Evolutionary conservation across 2,113 vertebrate genomes (phyloP).

Genomic region (Pterocles burchelli): DNA sequence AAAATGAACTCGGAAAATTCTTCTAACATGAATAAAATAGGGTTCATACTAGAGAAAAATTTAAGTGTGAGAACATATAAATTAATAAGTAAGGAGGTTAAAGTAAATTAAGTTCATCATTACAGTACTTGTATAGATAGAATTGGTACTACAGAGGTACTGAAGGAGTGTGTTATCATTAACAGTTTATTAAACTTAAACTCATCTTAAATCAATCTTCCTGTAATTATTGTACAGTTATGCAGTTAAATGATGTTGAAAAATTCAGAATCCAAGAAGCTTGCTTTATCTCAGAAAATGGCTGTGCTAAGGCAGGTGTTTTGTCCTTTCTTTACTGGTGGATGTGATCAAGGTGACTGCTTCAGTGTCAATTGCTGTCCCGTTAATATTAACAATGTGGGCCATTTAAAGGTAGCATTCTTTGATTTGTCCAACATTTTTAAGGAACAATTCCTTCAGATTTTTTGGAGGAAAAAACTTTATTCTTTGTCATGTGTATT

Average conservation of each 20-base stretch:
- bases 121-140: background rate
- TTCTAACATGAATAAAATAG: background rate
- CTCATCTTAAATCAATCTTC: background rate
- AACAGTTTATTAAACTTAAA: conserved; percentile 9
- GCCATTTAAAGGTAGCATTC: background rate
- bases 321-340: background rate
- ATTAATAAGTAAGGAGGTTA: background rate
- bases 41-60: background rate
- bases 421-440: background rate
- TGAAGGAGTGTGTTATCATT: background rate
- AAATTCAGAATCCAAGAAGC: background rate
- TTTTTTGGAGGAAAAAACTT: background rate
- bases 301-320: background rate
- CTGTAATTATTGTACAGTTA: background rate
- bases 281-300: background rate
- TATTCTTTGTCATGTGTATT: background rate
- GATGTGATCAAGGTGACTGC: background rate
- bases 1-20: background rate
- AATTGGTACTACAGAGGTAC: background rate
- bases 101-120: background rate
- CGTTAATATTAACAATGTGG: background rate
- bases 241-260: background rate
- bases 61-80: background rate
- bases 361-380: background rate
- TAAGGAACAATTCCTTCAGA: background rate